A percentile compares a stretch with the other conserved stretches of the same genome.
Conservation (phyloP, 1,140 invertebrate species). For the Euschistus heros region DNA sequence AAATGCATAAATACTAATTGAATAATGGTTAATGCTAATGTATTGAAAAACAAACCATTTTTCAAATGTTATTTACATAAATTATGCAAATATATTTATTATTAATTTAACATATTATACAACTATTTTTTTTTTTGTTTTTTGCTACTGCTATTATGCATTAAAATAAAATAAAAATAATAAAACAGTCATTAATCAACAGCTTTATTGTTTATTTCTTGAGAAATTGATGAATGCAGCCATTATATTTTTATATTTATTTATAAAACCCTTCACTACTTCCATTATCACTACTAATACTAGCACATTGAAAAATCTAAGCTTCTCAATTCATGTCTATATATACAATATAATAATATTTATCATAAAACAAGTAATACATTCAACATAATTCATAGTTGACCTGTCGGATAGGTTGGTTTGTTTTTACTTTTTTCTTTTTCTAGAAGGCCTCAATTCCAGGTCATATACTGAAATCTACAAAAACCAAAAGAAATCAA, state of each 20-base stretch:
- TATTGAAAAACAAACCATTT: neutral
- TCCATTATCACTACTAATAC: neutral
- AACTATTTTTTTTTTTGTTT: neutral
- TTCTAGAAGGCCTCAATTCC: slow-evolving; percentile 11
- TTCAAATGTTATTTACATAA: neutral
- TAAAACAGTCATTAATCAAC: neutral
- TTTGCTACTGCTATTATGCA: neutral
- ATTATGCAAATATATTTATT: neutral
- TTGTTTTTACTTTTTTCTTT: neutral
- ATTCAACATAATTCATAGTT: neutral
- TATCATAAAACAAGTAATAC: neutral
- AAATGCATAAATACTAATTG: neutral
- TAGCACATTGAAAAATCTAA: slow-evolving; percentile 10
- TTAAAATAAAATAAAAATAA: no score
- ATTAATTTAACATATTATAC: neutral
- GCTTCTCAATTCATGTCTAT: neutral
- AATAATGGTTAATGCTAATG: neutral
- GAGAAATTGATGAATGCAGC: neutral
- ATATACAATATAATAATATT: neutral
- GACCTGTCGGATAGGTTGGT: slow-evolving; percentile 4
- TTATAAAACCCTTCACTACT: slow-evolving; percentile 15
- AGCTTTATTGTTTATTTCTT: neutral
- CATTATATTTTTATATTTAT: neutral
- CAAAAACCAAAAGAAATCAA: neutral
- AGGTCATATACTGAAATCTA: neutral